phyloP scores from a whole-genome alignment of 2,888 invertebrate species.

The Octonoba sinensis region DNA sequence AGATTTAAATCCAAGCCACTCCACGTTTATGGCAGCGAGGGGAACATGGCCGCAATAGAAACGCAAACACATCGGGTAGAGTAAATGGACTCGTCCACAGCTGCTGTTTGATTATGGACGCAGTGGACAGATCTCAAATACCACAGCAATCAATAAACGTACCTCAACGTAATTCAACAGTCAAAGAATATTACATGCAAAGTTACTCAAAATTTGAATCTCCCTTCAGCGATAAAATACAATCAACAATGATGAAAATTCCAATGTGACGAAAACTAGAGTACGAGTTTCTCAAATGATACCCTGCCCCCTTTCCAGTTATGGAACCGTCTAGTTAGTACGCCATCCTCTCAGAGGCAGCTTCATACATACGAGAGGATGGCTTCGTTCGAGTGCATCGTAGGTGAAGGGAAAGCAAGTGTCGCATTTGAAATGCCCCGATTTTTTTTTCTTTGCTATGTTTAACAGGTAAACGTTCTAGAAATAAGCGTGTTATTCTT shows the following conservation, averaged over 20 bases:
- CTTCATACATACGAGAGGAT: neutral
- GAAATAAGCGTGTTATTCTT: too few relatives aligned
- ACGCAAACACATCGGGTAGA: constrained; percentile 55
- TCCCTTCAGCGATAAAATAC: neutral
- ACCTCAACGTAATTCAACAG: neutral
- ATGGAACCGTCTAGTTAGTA: constrained; percentile 13
- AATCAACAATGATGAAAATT: neutral
- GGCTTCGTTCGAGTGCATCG: constrained; percentile 1
- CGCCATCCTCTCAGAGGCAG: constrained; percentile 11
- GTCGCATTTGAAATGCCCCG: constrained; percentile 9
- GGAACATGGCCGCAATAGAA: constrained; percentile 61
- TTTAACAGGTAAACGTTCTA: constrained; percentile 10
- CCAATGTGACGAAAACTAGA: constrained; percentile 13
- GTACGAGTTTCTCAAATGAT: constrained; percentile 4
- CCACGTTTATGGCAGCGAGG: constrained; percentile 40
- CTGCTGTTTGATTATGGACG: constrained; percentile 16
- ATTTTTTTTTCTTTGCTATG: constrained; percentile 3
- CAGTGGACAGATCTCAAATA: neutral
- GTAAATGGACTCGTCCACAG: constrained; percentile 51
- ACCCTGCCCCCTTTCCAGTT: neutral
- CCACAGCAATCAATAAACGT: neutral
- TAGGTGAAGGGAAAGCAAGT: neutral
- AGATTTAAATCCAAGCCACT: constrained; percentile 11
- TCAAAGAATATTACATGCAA: neutral
- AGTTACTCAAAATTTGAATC: neutral